A percentile compares a stretch with the other conserved stretches of the same genome.
Evolutionary conservation across 2,888 invertebrate genomes (phyloP).

Genomic region (Pherbina coryleti): DNA sequence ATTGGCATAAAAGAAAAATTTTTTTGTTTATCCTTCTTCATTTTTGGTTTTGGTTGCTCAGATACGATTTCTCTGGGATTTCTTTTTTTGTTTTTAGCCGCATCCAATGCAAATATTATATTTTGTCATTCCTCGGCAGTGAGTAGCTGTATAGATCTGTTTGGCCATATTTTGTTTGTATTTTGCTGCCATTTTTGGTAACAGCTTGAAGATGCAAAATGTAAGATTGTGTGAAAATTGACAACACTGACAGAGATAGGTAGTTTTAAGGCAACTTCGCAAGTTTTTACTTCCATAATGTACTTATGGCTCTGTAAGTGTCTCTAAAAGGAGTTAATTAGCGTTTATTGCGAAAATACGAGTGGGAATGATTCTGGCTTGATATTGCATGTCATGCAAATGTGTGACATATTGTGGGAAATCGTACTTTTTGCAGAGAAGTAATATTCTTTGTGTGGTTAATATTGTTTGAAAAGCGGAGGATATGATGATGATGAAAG

Average conservation of each 20-base stretch:
- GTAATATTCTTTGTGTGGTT: too few relatives aligned
- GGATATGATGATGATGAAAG: too few relatives aligned
- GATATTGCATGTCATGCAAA: background rate
- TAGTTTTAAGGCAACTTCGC: background rate
- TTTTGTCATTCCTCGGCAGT: conserved; percentile 22
- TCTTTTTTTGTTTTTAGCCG: background rate
- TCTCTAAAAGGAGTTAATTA: conserved; percentile 36
- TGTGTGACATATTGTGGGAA: conserved; percentile 21
- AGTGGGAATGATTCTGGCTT: background rate
- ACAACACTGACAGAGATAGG: background rate
- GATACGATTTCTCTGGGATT: background rate
- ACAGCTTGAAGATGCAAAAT: conserved; percentile 24
- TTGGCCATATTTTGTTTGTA: background rate
- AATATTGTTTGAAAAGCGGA: too few relatives aligned
- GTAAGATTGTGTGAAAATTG: conserved; percentile 27
- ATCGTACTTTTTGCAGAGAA: too few relatives aligned
- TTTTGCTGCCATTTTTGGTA: conserved; percentile 24
- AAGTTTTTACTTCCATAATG: background rate
- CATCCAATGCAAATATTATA: conserved; percentile 23
- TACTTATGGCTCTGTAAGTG: background rate
- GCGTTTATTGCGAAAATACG: conserved; percentile 1
- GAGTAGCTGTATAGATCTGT: background rate
- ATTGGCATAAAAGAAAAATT: conserved; percentile 23
- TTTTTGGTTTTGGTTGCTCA: background rate
- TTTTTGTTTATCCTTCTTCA: background rate